Evolutionary conservation across 2,113 vertebrate genomes (phyloP).

Genomic region (Ciconia maguari): DNA sequence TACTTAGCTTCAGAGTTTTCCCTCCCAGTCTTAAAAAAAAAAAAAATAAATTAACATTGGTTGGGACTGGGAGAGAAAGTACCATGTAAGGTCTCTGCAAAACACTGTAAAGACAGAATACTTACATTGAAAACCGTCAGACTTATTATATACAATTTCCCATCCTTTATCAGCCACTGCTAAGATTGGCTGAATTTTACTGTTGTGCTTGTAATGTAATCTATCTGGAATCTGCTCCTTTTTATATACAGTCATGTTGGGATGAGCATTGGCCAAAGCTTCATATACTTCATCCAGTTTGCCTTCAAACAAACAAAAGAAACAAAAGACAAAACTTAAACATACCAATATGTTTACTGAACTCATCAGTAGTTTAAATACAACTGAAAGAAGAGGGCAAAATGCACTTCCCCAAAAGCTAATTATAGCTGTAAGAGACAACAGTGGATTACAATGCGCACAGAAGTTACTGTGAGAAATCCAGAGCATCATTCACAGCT

Average conservation of each 20-base stretch:
- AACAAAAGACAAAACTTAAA: background rate
- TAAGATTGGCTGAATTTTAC: slow-evolving; percentile 85
- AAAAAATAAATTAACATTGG: background rate
- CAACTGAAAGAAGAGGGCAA: background rate
- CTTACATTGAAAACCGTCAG: slow-evolving; percentile 78
- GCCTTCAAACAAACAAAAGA: slow-evolving; percentile 70
- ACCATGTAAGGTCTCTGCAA: background rate
- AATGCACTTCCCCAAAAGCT: background rate
- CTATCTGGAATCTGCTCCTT: slow-evolving; percentile 84
- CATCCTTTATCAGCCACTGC: slow-evolving; percentile 87
- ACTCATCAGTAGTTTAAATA: background rate
- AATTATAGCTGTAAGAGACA: background rate
- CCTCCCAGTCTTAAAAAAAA: background rate
- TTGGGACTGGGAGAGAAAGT: background rate
- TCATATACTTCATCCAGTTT: slow-evolving; percentile 84
- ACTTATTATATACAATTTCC: slow-evolving; percentile 84
- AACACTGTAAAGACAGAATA: slow-evolving; percentile 25
- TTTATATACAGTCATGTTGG: slow-evolving; percentile 86
- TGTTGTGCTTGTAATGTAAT: slow-evolving; percentile 85
- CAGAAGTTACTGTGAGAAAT: background rate
- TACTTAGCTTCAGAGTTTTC: background rate
- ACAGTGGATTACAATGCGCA: rapidly evolving
- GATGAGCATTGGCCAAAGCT: slow-evolving; percentile 79
- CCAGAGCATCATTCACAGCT: background rate
- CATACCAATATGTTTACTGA: background rate